Base-by-base conservation (phyloP, 2,113 vertebrate species). In the Uropsilus gracilis region DNA sequence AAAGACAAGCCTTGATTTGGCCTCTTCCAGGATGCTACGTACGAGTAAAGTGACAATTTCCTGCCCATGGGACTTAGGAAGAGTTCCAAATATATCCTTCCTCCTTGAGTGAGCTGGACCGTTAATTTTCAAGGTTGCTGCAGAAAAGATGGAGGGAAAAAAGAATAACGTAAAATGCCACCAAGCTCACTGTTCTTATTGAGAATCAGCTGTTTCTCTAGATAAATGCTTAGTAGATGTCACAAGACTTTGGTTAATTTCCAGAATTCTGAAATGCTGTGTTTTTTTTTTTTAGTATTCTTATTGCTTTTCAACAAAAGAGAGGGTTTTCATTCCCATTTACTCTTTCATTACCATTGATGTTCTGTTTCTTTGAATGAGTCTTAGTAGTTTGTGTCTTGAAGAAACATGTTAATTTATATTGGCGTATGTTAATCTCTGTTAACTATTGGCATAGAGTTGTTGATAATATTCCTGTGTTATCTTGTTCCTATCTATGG, bases 101-200 rank as follows among this genome's bases (percentile, higher is more conserved):
- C 5, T 24, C 20, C 24, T 48, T 17, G 12, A 61, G 48, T 75
- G 50, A 75, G 68, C 81, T 37, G 42, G 34, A 3, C 13, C 32
- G 20, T 88, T 84, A 44, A 26, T 75, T 86, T 86, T 64, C 28
- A 89, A 57, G 80, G 82, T 32, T 63, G 26, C 44, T 86, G 24
- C 6, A 32, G 22, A 22, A 76, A 55, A 71, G 10, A 11, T 77
- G 1, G 12, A 34, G n/a, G 20, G 8, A 94, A 89, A 89, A 44
- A n/a, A 81, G 64, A 81, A 44, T 17, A 93, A 89, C 11, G 92
- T 85, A 86, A 94, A 76, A 90, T 82, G 22, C 34, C 20, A 69
- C 48, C 80, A 16, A 75, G 1, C 37, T 71, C 32, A 55, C n/a
- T 76, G 34, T 76, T 69, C 20, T 82, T 92, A 53, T 20, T 50